These are phyloP conservation scores for Platichthys stellatus DNA, from an alignment of 2,113 vertebrate genomes.

Conservation along the genomic window DNA sequence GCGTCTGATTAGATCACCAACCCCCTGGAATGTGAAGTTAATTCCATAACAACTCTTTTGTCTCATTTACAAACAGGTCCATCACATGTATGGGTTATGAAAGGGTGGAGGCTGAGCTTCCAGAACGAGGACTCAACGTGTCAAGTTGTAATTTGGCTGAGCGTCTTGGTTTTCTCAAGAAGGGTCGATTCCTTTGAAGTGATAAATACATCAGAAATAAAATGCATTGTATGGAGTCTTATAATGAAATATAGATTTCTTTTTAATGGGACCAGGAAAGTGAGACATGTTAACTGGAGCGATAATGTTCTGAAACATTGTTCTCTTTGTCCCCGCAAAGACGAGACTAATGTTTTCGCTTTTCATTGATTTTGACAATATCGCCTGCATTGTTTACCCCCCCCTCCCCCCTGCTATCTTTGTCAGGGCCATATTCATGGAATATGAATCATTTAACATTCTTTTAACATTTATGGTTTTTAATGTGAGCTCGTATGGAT, in stretches of 20 bases:
- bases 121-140: no score
- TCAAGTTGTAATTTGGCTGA: no score
- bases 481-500: constrained; percentile 2
- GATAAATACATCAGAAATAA: no score
- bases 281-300: constrained; percentile 3
- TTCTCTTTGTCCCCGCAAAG: background rate
- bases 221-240: background rate
- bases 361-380: constrained; percentile 16
- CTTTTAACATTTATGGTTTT: constrained; percentile 23
- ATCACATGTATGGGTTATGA: no score
- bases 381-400: constrained; percentile 13
- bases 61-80: no score
- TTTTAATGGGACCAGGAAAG: constrained; percentile 46
- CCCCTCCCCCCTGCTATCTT: background rate
- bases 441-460: constrained; percentile 32
- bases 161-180: no score
- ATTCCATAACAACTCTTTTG: constrained; percentile 13
- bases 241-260: background rate
- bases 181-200: no score
- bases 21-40: constrained; percentile 40
- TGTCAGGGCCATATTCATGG: constrained; percentile 44
- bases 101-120: no score
- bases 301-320: background rate
- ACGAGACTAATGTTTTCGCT: background rate
- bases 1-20: background rate